Evolutionary conservation across 1,140 invertebrate genomes (phyloP).

Genomic region (Leptonema lineaticorne): DNA sequence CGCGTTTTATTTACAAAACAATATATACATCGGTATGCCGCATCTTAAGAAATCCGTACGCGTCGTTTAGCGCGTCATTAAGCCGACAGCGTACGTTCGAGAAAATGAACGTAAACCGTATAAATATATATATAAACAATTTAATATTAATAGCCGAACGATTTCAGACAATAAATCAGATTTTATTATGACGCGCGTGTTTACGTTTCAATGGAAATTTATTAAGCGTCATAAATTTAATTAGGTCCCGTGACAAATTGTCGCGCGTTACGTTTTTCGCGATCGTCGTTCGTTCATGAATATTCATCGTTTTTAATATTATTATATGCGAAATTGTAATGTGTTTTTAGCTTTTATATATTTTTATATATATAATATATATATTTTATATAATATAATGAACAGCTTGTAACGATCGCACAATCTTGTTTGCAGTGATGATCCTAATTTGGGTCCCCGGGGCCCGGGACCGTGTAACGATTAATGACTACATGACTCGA

Average conservation of each 20-base stretch:
- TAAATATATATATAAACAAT: too few species aligned
- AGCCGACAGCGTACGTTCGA: too few species aligned
- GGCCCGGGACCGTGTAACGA: constrained; percentile 22
- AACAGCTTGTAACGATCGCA: constrained; percentile 31
- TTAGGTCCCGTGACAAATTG: neutral
- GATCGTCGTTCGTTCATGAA: constrained; percentile 23
- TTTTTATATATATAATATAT: neutral
- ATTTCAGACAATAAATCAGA: too few species aligned
- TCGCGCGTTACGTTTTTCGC: neutral
- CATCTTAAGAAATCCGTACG: too few species aligned
- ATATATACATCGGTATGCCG: too few species aligned
- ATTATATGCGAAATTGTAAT: neutral
- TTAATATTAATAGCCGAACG: too few species aligned
- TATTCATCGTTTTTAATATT: constrained; percentile 29
- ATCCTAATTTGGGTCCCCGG: constrained; percentile 33
- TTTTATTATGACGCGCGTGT: too few species aligned
- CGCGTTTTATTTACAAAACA: too few species aligned
- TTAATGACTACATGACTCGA: constrained; percentile 28
- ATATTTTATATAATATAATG: constrained; percentile 13
- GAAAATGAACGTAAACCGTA: too few species aligned
- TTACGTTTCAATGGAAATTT: neutral
- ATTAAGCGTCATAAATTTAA: neutral
- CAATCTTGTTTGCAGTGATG: constrained; percentile 38
- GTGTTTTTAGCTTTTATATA: too few species aligned
- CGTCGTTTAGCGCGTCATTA: too few species aligned